Evolutionary conservation across 30 jellyfish, hydroid and myxozoan genomes (phyloP), one percentile per base, ranked within the genome.

Genomic region (Chironex yamaguchii): DNA sequence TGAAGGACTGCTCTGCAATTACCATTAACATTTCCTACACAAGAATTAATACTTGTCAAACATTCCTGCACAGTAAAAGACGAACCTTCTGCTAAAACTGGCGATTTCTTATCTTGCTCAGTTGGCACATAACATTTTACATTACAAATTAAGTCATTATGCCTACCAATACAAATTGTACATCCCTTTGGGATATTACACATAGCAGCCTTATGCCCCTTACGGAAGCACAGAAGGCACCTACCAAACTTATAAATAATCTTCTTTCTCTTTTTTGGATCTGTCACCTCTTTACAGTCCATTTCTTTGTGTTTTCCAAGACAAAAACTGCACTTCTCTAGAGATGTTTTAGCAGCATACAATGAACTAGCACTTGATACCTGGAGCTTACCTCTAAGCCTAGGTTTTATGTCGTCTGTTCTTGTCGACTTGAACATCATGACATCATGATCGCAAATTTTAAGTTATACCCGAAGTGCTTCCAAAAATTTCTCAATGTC

Each of bases 141-240:
- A n/a, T n/a, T 62, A 29, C 70, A 67, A 1, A 67, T 12, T 27
- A 62, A 67, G 20, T 30, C 54, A 28, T 67, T 26, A 32, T 67
- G 70, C 21, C 54, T 67, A 4, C 52, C 27, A 1, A 20, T 14
- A 34, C 83, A 69, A 11, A 11, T 29, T 69, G 14, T 36, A 31
- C 84, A 74, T 2, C 2, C 2, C 22, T 36, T 11, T 29, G 48
- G 48, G 3, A 9, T 22, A 22, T 31, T 21, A 62, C 87, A 74
- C n/a, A 36, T 52, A 3, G 35, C 9, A 29, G 63, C 81, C 81
- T 32, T 67, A 50, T 64, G 68, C 12, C 81, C 81, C 49, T 67
- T 67, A 54, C 35, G 32, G 24, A 67, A 22, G 27, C 81, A 24
- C 32, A 27, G 32, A 3, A 67, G 12, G 81, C 81, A 67, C 24